Evolutionary conservation across 2,113 vertebrate genomes (phyloP).

Genomic region (Myrmecophaga tridactyla): DNA sequence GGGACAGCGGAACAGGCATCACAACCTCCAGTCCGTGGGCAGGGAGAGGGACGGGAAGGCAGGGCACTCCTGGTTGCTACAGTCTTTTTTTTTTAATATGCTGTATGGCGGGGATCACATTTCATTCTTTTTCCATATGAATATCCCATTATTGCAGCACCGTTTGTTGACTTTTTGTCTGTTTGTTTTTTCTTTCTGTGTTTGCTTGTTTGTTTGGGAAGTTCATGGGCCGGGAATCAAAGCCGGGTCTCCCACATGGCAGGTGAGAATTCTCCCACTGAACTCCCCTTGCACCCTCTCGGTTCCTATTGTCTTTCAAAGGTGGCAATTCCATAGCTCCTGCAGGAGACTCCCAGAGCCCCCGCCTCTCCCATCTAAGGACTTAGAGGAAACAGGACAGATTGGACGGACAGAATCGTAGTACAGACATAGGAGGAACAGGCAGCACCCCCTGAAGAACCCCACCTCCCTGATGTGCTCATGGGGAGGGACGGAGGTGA

Average conservation of each 20-base stretch:
- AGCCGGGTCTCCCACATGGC: too few species aligned
- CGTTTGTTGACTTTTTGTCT: too few species aligned
- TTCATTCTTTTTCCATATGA: too few species aligned
- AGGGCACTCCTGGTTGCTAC: too few species aligned
- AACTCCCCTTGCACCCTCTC: too few species aligned
- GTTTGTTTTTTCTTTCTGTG: too few species aligned
- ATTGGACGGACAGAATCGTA: background rate
- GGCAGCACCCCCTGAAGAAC: background rate
- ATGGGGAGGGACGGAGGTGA: background rate
- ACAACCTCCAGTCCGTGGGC: background rate
- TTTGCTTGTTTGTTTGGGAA: too few species aligned
- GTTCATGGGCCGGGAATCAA: too few species aligned
- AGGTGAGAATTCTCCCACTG: too few species aligned
- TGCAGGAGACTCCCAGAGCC: background rate
- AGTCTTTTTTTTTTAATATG: too few species aligned
- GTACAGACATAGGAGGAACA: background rate
- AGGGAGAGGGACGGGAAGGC: background rate
- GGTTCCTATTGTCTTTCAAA: background rate
- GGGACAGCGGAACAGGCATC: background rate
- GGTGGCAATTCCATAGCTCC: background rate
- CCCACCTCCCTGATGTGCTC: rapidly evolving
- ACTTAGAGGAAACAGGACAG: background rate
- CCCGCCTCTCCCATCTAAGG: background rate
- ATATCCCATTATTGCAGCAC: too few species aligned
- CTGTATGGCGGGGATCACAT: too few species aligned